Percentiles rank a stretch among this genome's conserved stretches.
Evolutionary conservation across 2,113 vertebrate species (phyloP).

Genomic region (Emydura subglobosa): DNA sequence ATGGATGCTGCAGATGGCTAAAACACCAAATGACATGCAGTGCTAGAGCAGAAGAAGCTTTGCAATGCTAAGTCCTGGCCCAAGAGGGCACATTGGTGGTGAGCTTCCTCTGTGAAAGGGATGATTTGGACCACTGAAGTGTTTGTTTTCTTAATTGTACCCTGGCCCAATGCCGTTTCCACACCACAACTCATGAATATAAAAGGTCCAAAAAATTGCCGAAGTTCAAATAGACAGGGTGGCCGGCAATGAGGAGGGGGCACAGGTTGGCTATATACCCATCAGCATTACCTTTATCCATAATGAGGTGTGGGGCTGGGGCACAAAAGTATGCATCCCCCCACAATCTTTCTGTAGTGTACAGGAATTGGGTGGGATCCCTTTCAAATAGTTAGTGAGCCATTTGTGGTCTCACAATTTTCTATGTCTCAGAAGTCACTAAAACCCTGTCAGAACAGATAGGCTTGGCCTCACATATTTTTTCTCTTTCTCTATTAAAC

Average conservation of each 20-base stretch:
- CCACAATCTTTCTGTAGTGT: background rate
- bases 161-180: no score
- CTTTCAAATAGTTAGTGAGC: background rate
- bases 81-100: no score
- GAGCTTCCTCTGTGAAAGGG: background rate
- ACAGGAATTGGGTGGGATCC: background rate
- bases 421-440: background rate
- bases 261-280: background rate
- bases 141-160: background rate
- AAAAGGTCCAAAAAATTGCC: no score
- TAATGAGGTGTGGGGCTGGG: background rate
- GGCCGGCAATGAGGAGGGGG: no score
- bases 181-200: no score
- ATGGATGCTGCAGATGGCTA: background rate
- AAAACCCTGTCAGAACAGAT: accelerated
- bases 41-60: background rate
- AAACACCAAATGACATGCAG: background rate
- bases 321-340: background rate
- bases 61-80: background rate
- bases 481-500: background rate
- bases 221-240: no score
- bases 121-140: background rate
- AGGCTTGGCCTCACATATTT: background rate
- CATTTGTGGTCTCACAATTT: background rate
- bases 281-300: background rate